phyloP scores from a whole-genome alignment of 1,140 invertebrate species.

The Acromyrmex heyeri region DNA sequence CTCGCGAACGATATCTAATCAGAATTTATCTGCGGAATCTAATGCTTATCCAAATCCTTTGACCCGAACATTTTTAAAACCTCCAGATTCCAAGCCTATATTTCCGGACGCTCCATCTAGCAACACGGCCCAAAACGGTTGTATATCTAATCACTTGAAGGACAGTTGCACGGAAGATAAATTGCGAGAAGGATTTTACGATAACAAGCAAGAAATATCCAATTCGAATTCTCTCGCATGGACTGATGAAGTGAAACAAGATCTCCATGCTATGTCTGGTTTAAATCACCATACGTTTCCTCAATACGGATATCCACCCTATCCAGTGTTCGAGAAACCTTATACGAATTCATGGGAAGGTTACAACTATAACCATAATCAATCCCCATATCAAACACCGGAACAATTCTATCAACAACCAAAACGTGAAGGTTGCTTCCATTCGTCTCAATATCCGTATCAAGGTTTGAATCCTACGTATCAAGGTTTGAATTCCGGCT shows the following conservation, averaged over 20 bases:
- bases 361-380: constrained; percentile 73
- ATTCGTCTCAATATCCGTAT: constrained; percentile 82
- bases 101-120: constrained; percentile 72
- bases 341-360: constrained; percentile 82
- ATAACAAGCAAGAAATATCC: constrained; percentile 68
- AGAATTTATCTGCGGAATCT: constrained; percentile 75
- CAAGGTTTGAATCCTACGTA: constrained; percentile 80
- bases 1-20: constrained; percentile 86
- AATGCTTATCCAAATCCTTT: constrained; percentile 78
- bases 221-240: constrained; percentile 76
- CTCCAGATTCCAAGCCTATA: constrained; percentile 81
- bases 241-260: constrained; percentile 84
- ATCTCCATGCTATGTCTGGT: constrained; percentile 81
- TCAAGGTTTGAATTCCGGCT: constrained; percentile 82
- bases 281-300: constrained; percentile 79
- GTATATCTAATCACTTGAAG: constrained; percentile 62
- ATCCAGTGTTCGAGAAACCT: constrained; percentile 82
- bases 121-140: constrained; percentile 56
- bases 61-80: constrained; percentile 83
- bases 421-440: constrained; percentile 80
- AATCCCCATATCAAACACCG: constrained; percentile 74
- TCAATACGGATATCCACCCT: constrained; percentile 82
- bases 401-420: constrained; percentile 83
- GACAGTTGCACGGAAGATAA: constrained; percentile 78
- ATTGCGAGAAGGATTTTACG: constrained; percentile 78